Conservation (phyloP, 2,888 invertebrate species). For the Pyrrhia umbra region DNA sequence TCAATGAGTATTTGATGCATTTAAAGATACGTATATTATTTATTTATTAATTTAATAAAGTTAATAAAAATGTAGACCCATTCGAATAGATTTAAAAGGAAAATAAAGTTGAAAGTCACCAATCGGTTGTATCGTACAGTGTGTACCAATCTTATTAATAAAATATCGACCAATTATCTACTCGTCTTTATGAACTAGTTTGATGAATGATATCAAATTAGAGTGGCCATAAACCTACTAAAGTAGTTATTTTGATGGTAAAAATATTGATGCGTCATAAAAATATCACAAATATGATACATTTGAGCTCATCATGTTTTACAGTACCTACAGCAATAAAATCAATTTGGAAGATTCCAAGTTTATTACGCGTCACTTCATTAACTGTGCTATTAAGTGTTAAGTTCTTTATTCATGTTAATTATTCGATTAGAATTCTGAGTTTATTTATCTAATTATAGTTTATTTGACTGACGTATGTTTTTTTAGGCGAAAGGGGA, state of each 20-base stretch:
- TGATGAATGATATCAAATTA: slow-evolving; percentile 66
- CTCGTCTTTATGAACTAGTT: slow-evolving; percentile 64
- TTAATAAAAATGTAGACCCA: background rate
- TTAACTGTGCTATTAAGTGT: slow-evolving; percentile 40
- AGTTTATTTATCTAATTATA: slow-evolving; percentile 13
- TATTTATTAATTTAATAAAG: background rate
- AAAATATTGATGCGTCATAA: slow-evolving; percentile 68
- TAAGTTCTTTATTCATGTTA: slow-evolving; percentile 43
- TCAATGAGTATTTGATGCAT: slow-evolving; percentile 15
- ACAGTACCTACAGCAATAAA: slow-evolving; percentile 59
- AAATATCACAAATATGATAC: slow-evolving; percentile 65
- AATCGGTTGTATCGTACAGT: slow-evolving; percentile 1
- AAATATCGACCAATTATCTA: slow-evolving; percentile 61
- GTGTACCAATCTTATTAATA: slow-evolving; percentile 52
- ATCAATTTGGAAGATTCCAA: slow-evolving; percentile 38
- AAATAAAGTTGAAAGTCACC: background rate
- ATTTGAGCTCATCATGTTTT: slow-evolving; percentile 61
- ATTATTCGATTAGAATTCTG: slow-evolving; percentile 35
- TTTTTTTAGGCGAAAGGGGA: background rate
- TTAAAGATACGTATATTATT: no score
- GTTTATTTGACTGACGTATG: background rate
- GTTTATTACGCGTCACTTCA: slow-evolving; percentile 47
- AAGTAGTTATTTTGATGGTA: slow-evolving; percentile 64
- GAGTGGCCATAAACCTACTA: slow-evolving; percentile 67
- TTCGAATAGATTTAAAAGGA: background rate